Evolutionary conservation across 2,797 vertebrate species (phyloP).

Genomic region (Karalla daura): DNA sequence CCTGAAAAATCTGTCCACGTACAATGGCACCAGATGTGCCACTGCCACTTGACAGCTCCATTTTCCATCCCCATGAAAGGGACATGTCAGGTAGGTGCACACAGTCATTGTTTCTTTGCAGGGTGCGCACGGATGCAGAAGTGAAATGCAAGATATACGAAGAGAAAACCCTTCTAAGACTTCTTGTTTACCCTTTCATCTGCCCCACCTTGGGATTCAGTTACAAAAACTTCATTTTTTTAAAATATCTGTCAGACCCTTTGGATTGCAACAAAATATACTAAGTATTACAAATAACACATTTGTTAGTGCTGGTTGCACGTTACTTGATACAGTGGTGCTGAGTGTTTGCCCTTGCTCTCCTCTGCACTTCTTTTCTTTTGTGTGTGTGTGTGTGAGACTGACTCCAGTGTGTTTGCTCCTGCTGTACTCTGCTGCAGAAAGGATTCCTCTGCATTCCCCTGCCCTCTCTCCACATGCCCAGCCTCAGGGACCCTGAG

Average conservation of each 20-base stretch:
- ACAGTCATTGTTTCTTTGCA: constrained; percentile 44
- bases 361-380: constrained; percentile 3
- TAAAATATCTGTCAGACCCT: constrained; percentile 24
- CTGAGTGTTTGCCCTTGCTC: constrained; percentile 5
- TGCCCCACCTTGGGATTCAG: constrained; percentile 24
- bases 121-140: constrained; percentile 46
- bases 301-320: constrained; percentile 7
- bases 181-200: constrained; percentile 35
- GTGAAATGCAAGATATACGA: constrained; percentile 23
- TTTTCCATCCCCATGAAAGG: constrained; percentile 68
- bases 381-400: constrained; percentile 2
- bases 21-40: constrained; percentile 48
- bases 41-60: constrained; percentile 67
- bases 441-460: constrained; percentile 47
- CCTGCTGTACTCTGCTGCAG: constrained; percentile 33
- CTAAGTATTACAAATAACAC: neutral
- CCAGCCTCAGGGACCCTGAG: constrained; percentile 37
- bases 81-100: constrained; percentile 67
- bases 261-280: constrained; percentile 14
- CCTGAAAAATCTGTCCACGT: constrained; percentile 61
- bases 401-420: constrained; percentile 20
- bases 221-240: neutral
- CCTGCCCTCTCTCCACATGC: constrained; percentile 44
- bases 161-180: constrained; percentile 22
- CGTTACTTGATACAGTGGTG: constrained; percentile 2